Percentiles rank a stretch among this genome's conserved stretches.
phyloP scores from a whole-genome alignment of 2,113 vertebrate species.

The Scortum barcoo region DNA sequence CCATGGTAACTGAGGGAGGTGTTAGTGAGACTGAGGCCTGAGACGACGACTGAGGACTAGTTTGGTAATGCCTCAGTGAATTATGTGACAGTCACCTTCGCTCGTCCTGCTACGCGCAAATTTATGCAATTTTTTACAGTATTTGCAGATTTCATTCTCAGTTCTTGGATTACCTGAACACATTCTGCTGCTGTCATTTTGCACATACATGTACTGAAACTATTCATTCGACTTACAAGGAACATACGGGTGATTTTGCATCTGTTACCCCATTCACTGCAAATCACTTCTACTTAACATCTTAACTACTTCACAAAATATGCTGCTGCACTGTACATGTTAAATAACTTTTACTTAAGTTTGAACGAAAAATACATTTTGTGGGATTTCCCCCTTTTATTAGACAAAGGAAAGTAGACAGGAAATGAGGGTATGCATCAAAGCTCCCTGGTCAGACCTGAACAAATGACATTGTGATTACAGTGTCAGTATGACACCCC shows the following conservation, averaged over 20 bases:
- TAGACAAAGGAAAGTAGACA: not conserved
- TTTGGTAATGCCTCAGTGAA: slow-evolving; percentile 8
- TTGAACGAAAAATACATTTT: not conserved
- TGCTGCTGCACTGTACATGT: too few relatives aligned
- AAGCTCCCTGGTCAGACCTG: not conserved
- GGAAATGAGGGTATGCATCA: not conserved
- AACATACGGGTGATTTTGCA: not conserved
- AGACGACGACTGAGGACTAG: slow-evolving; percentile 9
- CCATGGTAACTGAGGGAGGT: slow-evolving; percentile 35
- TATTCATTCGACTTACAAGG: not conserved
- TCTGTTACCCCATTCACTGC: not conserved
- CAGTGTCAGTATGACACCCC: not conserved
- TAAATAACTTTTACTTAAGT: too few relatives aligned
- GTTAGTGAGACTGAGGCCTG: slow-evolving; percentile 8
- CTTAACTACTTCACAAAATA: too few relatives aligned
- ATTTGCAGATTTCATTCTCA: not conserved
- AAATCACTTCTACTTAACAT: not conserved
- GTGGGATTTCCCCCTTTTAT: not conserved
- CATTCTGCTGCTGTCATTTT: not conserved
- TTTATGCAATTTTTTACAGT: not conserved
- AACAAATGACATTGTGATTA: not conserved
- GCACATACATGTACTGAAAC: not conserved
- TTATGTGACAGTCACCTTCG: not conserved
- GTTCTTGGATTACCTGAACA: not conserved
- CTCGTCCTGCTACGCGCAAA: not conserved